A percentile compares a stretch with the other conserved stretches of the same genome.
Evolutionary conservation across 2,113 vertebrate genomes (phyloP).

Genomic region (Clupea harengus): DNA sequence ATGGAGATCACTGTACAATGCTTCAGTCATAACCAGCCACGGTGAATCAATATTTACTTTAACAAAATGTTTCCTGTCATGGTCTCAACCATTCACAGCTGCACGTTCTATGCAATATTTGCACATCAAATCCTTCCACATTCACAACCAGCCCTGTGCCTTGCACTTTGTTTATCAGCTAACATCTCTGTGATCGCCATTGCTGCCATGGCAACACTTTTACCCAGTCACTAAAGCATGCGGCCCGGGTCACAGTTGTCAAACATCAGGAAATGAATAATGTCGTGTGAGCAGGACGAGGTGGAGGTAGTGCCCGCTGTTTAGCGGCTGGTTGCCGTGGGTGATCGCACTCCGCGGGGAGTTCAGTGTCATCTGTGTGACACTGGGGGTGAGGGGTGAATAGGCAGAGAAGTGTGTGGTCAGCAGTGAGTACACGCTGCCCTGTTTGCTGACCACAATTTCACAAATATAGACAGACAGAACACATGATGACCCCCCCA

Average conservation of each 20-base stretch:
- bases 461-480: background rate
- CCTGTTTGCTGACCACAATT: background rate
- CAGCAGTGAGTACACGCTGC: background rate
- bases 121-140: background rate
- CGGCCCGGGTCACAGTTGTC: slow-evolving; percentile 36
- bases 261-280: background rate
- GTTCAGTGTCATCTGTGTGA: background rate
- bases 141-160: slow-evolving; percentile 3
- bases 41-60: background rate
- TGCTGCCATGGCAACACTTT: slow-evolving; percentile 49
- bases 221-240: slow-evolving; percentile 38
- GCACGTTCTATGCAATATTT: background rate
- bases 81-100: background rate
- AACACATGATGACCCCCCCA: too few species aligned
- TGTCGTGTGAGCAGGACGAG: background rate
- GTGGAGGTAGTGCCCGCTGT: background rate
- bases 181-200: slow-evolving; percentile 35
- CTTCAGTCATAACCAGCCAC: background rate
- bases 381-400: background rate
- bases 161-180: slow-evolving; percentile 15
- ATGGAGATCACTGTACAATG: background rate
- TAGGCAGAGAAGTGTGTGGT: background rate
- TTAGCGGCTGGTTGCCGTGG: background rate
- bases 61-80: background rate
- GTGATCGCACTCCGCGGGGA: background rate